Conservation (phyloP, 1,140 invertebrate genomes). For the Euura saliciscinereae region DNA sequence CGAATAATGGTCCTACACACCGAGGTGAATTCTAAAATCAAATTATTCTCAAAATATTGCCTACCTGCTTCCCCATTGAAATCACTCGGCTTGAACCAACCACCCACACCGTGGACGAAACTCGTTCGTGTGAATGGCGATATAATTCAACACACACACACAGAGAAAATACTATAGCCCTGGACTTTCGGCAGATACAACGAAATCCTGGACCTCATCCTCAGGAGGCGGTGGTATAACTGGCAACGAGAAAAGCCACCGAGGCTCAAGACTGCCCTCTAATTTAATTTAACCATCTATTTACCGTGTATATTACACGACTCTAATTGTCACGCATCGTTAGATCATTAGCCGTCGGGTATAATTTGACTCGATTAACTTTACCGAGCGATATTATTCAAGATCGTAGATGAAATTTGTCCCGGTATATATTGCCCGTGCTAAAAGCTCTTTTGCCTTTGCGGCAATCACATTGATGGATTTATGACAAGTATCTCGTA, state of each 20-base stretch:
- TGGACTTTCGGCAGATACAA: too few species aligned
- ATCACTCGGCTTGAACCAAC: not conserved
- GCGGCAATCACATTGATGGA: too few species aligned
- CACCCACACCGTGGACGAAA: not conserved
- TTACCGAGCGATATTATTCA: too few species aligned
- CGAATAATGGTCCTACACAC: not conserved
- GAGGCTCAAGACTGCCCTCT: not conserved
- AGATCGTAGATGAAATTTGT: too few species aligned
- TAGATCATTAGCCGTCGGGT: not conserved
- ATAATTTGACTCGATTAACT: not conserved
- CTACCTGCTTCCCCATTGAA: not conserved
- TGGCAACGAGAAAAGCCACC: not conserved
- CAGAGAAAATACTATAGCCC: not conserved
- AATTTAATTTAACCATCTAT: slow-evolving; percentile 1
- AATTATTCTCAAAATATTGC: not conserved
- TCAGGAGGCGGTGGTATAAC: not conserved
- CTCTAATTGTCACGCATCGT: not conserved
- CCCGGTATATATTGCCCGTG: too few species aligned
- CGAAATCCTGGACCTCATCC: not conserved
- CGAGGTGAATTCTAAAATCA: not conserved
- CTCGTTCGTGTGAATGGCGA: not conserved
- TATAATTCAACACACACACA: not conserved
- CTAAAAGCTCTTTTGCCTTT: too few species aligned
- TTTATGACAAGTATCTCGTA: too few species aligned
- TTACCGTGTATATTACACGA: not conserved